Evolutionary conservation across 2,888 invertebrate species (phyloP).

Genomic region (Andrena dorsata): DNA sequence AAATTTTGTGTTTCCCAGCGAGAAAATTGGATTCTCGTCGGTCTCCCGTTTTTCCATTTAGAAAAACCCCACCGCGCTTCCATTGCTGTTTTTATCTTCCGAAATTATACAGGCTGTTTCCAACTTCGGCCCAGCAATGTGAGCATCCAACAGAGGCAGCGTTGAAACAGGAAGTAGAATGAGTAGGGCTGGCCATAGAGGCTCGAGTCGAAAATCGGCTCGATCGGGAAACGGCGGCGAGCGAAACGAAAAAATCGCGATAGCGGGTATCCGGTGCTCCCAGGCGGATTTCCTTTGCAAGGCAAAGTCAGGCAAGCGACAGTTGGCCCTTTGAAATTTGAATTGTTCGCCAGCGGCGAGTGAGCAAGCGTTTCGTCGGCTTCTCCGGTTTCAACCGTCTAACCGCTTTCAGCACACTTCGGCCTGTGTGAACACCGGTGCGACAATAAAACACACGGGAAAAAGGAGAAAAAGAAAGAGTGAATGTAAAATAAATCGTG

Average conservation of each 20-base stretch:
- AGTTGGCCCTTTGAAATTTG: slow-evolving; percentile 80
- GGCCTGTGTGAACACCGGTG: slow-evolving; percentile 57
- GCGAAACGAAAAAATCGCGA: slow-evolving; percentile 45
- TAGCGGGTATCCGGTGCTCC: slow-evolving; percentile 36
- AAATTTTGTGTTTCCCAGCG: not conserved
- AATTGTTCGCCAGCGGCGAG: slow-evolving; percentile 80
- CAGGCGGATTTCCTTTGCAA: slow-evolving; percentile 69
- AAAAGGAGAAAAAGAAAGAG: slow-evolving; percentile 1
- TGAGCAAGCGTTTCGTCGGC: slow-evolving; percentile 82
- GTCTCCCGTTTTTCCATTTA: too few species aligned
- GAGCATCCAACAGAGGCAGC: too few species aligned
- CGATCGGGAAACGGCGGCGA: not conserved
- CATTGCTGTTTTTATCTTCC: too few species aligned
- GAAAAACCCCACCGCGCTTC: too few species aligned
- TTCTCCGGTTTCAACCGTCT: slow-evolving; percentile 84
- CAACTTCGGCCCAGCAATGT: too few species aligned
- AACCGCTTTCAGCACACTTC: slow-evolving; percentile 82
- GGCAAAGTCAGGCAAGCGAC: slow-evolving; percentile 72
- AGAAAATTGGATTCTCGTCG: not conserved
- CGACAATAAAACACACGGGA: slow-evolving; percentile 71
- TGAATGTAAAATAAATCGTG: slow-evolving; percentile 63
- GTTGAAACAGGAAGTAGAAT: not conserved
- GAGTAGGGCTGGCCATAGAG: not conserved
- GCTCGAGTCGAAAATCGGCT: not conserved
- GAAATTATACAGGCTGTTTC: too few species aligned